Evolutionary conservation across 2,888 invertebrate genomes (phyloP).

Genomic region (Metallyticus violacea): DNA sequence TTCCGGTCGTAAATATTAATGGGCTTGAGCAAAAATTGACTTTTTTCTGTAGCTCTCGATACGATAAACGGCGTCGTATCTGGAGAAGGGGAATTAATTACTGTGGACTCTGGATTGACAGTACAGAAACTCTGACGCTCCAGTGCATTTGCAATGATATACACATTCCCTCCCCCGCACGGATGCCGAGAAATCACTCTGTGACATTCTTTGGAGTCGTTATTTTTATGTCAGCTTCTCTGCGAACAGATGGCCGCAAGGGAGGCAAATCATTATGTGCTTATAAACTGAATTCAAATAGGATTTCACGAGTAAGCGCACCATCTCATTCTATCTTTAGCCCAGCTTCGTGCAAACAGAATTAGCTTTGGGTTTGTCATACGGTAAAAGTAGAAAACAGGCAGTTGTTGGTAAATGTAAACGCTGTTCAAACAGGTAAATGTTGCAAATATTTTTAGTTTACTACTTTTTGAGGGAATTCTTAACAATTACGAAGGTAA

Average conservation of each 20-base stretch:
- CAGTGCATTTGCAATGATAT: neutral
- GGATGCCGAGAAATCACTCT: neutral
- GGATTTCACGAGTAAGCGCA: neutral
- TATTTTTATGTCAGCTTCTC: neutral
- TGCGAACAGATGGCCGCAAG: neutral
- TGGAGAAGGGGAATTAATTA: conserved; percentile 14
- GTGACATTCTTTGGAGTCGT: conserved; percentile 7
- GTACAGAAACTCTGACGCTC: neutral
- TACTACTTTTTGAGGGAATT: too few species aligned
- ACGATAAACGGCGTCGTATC: conserved; percentile 12
- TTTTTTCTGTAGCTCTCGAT: neutral
- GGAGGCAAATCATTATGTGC: neutral
- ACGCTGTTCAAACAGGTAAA: too few species aligned
- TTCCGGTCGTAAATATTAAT: conserved; percentile 19
- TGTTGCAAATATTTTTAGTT: too few species aligned
- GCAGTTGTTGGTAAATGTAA: too few species aligned
- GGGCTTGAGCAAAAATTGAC: conserved; percentile 2
- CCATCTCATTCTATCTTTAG: too few species aligned
- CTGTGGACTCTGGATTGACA: neutral
- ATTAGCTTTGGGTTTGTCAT: too few species aligned
- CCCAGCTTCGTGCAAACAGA: too few species aligned
- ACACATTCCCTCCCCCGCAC: neutral
- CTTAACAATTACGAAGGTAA: too few species aligned
- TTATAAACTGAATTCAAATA: neutral
- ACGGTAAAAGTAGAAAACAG: too few species aligned